Evolutionary conservation across 2,888 invertebrate species (phyloP), one percentile per base, ranked within the genome.

Genomic region (Autographa gamma): DNA sequence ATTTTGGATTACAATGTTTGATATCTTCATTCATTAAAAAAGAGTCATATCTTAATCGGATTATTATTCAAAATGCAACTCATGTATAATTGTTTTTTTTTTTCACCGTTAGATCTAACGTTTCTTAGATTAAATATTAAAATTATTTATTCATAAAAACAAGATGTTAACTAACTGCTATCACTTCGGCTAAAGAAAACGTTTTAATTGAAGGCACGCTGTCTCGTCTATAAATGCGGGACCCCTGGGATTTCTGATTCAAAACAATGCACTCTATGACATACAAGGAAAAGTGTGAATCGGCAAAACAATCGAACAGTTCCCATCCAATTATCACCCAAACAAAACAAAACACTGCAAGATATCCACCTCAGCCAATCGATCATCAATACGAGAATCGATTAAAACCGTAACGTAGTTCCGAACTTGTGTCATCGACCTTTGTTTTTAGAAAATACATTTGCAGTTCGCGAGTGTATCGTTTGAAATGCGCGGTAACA

Each of bases 401-500:
- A 83, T 85, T 85, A 84, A 58, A 80, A 77, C 75, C 77, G 77
- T 79, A 84, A 85, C 80, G 83, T 83, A 67, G 74, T 83, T 74
- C 52, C 66, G 70, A 82, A 77, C 82, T 65, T 71, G 81, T 88
- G 91, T 92, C 90, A 90, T 89, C 86, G 92, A 91, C 90, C 92
- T 85, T 69, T 74, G 80, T 87, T 88, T 87, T 84, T 82, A 77
- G 83, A 81, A 81, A 83, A 82, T 80, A 81, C 82, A 85, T 81
- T 84, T 82, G 88, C 86, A 86, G 82, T 83, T 82, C 86, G 86
- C 92, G 93, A 89, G 88, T 89, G 92, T 86, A 87, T 87, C 85
- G 89, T 86, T 86, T 89, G 90, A 89, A 90, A 90, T 89, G 88
- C 94, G 93, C 94, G 93, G 90, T 86, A 86, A 87, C 86, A 95